Conservation (phyloP, 2,888 invertebrate genomes). For the Plagiodera versicolora region DNA sequence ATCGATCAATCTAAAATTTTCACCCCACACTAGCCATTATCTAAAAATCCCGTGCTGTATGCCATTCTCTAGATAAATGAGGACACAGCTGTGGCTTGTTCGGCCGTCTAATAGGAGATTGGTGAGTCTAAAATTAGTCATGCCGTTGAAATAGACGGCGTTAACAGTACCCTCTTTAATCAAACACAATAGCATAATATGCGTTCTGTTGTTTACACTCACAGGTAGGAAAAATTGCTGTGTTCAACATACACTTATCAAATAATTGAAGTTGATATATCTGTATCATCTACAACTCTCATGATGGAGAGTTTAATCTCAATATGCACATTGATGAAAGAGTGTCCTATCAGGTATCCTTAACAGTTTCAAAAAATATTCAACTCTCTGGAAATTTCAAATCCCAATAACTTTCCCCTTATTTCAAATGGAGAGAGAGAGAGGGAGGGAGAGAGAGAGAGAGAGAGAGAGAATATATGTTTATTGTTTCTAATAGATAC, state of each 20-base stretch:
- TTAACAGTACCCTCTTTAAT: slow-evolving; percentile 47
- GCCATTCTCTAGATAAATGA: slow-evolving; percentile 40
- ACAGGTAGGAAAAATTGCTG: background rate
- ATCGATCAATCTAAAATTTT: background rate
- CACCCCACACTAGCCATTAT: slow-evolving; percentile 3
- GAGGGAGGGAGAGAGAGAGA: no score
- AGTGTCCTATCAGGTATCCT: no score
- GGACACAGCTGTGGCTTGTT: slow-evolving; percentile 48
- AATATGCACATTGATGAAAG: no score
- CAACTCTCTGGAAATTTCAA: no score
- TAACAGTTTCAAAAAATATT: no score
- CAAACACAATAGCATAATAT: slow-evolving; percentile 43
- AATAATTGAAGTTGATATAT: no score
- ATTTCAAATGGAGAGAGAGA: no score
- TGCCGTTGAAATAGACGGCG: slow-evolving; percentile 48
- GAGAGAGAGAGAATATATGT: no score
- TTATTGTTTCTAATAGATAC: no score
- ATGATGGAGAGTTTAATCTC: no score
- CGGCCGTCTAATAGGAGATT: slow-evolving; percentile 45
- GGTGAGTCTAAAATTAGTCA: slow-evolving; percentile 46
- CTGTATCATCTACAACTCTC: no score
- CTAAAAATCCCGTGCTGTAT: slow-evolving; percentile 10
- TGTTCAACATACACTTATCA: background rate
- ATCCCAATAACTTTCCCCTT: no score
- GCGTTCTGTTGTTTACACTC: slow-evolving; percentile 19